Base-by-base conservation (phyloP, 2,888 invertebrate genomes). In the Choreutis nemorana region DNA sequence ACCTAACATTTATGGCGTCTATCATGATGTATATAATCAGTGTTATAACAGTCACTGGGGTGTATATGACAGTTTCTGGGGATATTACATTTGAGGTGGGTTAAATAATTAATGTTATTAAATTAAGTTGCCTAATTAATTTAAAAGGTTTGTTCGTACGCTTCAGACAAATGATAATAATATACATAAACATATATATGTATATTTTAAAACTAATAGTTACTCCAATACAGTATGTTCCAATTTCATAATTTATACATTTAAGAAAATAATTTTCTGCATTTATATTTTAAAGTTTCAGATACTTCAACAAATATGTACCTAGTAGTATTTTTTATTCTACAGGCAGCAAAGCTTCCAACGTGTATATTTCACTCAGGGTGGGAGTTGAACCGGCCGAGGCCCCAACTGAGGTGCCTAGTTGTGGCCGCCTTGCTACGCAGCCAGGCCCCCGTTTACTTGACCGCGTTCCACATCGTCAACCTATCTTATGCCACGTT, bases 381-480 rank as follows among this genome's bases (percentile, higher is more conserved):
- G 2, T 70, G 70, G 70, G 64, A 67, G 42, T 35, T 50, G 24
- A 39, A 41, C 13, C 24, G 10, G 0, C 13, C 35, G 0, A 27
- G 37, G 2, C 13, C 32, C 4, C 48, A 55, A 0, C 32, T 55
- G n/a, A 48, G 56, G 0, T 41, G 42, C 2, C 36, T 67, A 13
- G 39, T 41, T 1, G 58, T 64, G 9, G 35, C 64, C 14, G 53
- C 64, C 3, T 31, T 68, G 10, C 59, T 58, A 33, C 37, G 55
- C 13, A 56, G 63, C 14, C 68, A 68, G 33, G 46, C 40, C 2
- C 59, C 61, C 0, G 58, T 67, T 8, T 34, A 40, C 29, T 61
- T 67, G 66, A 59, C 52, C 0, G 66, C 68, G 0, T 66, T 66
- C 13, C 64, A 63, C 2, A 48, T 68, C 14, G 38, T 63, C 18